Percentiles rank a stretch among this genome's conserved stretches.
phyloP scores from a whole-genome alignment of 2,888 invertebrate species.

The Vesta saturnalis region DNA sequence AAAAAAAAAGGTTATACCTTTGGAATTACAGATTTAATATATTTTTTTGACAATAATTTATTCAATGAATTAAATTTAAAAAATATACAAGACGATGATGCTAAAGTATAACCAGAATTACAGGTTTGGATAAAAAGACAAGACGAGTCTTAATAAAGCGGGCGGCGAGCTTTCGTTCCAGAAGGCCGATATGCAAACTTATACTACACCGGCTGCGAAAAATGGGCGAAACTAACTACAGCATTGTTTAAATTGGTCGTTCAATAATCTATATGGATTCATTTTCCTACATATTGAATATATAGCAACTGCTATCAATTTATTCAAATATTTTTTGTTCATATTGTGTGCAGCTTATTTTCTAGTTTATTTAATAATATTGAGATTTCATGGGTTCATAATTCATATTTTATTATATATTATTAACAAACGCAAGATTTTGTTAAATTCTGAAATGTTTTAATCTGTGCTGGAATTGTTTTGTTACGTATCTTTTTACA shows the following conservation, averaged over 20 bases:
- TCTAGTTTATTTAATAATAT: too few relatives aligned
- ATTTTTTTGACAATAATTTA: slow-evolving; percentile 20
- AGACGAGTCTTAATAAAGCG: slow-evolving; percentile 50
- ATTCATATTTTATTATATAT: too few relatives aligned
- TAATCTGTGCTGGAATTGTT: too few relatives aligned
- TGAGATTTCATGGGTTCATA: background rate
- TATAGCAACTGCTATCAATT: slow-evolving; percentile 19
- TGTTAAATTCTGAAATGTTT: too few relatives aligned
- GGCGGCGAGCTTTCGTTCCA: slow-evolving; percentile 47
- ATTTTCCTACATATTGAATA: slow-evolving; percentile 33
- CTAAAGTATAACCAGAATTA: slow-evolving; percentile 31
- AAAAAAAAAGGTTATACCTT: background rate
- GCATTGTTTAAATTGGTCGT: slow-evolving; percentile 31
- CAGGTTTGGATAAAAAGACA: slow-evolving; percentile 40
- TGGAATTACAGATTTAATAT: slow-evolving; percentile 17
- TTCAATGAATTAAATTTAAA: slow-evolving; percentile 22
- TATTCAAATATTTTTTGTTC: background rate
- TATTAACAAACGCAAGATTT: too few relatives aligned
- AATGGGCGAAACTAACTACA: slow-evolving; percentile 53
- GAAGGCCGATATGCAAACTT: slow-evolving; percentile 57
- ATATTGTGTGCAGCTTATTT: too few relatives aligned
- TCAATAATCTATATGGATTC: slow-evolving; percentile 32
- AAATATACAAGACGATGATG: slow-evolving; percentile 21
- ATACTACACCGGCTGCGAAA: slow-evolving; percentile 58
- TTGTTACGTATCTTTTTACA: too few relatives aligned